These are phyloP conservation scores for Pemphigus obesinymphae DNA, from an alignment of 1,140 invertebrate genomes.

Conservation along the genomic window DNA sequence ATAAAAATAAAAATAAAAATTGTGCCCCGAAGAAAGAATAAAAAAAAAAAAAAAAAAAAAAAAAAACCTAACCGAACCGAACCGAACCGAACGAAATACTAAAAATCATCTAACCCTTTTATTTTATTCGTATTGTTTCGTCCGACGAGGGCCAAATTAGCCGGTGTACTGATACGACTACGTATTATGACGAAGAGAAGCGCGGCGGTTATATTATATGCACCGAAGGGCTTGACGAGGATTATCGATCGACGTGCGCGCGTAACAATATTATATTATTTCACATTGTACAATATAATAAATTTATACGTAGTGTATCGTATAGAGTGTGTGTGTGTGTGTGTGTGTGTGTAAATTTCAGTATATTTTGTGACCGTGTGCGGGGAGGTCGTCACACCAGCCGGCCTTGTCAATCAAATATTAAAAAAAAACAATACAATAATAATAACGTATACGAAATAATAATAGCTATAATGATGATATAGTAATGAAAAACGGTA, in stretches of 20 bases:
- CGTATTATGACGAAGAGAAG: not conserved
- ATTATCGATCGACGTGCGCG: slow-evolving; percentile 31
- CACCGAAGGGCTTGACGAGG: not conserved
- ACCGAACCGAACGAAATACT: too few relatives aligned
- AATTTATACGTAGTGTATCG: not conserved
- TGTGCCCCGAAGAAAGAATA: not conserved
- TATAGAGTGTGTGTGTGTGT: not conserved
- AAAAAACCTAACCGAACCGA: too few relatives aligned
- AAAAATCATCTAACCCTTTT: slow-evolving; percentile 30
- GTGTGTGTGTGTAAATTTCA: not conserved
- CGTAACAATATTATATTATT: slow-evolving; percentile 35
- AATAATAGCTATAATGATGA: not conserved
- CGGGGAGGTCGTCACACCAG: slow-evolving; percentile 38
- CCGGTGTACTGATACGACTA: not conserved
- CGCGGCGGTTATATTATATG: not conserved
- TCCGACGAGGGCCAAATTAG: slow-evolving; percentile 35
- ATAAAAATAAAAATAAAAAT: not conserved
- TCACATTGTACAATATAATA: not conserved
- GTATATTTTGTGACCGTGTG: too few relatives aligned
- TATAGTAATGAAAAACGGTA: slow-evolving; percentile 22
- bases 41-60: slow-evolving; percentile 48
- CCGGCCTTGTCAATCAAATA: slow-evolving; percentile 40
- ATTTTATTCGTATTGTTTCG: not conserved
- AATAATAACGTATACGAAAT: slow-evolving; percentile 26
- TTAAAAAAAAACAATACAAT: slow-evolving; percentile 5